Conservation (phyloP, 1,140 invertebrate species). For the Dryas iulia region DNA sequence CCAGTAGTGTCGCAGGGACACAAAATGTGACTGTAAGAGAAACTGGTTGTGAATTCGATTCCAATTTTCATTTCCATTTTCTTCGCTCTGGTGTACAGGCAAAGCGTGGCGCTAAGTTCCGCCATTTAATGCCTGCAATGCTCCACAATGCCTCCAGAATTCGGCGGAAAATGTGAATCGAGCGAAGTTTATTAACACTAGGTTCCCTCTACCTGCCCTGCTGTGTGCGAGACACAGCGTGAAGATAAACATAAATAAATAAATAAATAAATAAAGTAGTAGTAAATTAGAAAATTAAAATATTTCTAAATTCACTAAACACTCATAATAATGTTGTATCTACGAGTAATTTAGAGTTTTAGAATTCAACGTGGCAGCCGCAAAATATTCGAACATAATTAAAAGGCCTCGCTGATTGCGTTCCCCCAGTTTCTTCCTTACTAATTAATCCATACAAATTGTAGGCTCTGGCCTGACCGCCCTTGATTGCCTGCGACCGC, state of each 20-base stretch:
- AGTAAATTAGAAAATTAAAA: not conserved
- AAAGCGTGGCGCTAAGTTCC: not conserved
- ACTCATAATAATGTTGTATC: not conserved
- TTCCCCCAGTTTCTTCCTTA: not conserved
- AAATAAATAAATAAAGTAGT: too few species aligned
- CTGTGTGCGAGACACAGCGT: not conserved
- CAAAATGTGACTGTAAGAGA: too few species aligned
- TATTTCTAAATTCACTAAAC: not conserved
- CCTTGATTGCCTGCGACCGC: constrained; percentile 5
- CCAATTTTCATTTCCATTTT: too few species aligned
- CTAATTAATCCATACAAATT: constrained; percentile 11
- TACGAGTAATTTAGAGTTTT: not conserved
- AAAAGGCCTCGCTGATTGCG: constrained; percentile 1
- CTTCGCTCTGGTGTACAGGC: too few species aligned
- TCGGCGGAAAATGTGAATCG: too few species aligned
- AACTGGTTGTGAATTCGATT: too few species aligned
- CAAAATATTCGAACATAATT: constrained; percentile 8
- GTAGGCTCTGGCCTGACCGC: not conserved
- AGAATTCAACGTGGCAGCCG: not conserved
- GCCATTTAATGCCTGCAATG: not conserved
- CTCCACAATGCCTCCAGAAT: too few species aligned
- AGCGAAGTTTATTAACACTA: not conserved
- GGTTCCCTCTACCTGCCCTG: not conserved
- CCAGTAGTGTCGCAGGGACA: too few species aligned
- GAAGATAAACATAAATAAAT: too few species aligned